phyloP scores from a whole-genome alignment of 1,140 invertebrate genomes.

The Drosophila repleta region DNA sequence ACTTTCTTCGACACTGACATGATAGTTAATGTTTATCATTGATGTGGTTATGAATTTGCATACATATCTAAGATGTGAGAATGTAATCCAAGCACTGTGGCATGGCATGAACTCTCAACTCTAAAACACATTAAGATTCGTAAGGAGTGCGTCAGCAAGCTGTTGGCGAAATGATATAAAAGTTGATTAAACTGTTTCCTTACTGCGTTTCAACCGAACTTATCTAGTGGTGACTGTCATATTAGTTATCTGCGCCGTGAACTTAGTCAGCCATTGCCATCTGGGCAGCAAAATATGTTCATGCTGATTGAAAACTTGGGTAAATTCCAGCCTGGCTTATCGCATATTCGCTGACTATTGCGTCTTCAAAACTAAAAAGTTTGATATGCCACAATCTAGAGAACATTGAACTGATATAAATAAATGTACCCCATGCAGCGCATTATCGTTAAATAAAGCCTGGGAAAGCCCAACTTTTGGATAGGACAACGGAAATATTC shows the following conservation, averaged over 20 bases:
- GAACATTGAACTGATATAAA: neutral
- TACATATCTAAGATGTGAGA: slow-evolving; percentile 19
- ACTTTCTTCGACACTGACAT: slow-evolving; percentile 33
- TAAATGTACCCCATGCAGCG: no score
- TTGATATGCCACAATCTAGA: slow-evolving; percentile 2
- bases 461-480: neutral
- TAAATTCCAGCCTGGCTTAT: slow-evolving; percentile 15
- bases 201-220: neutral
- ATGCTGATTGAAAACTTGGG: slow-evolving; percentile 18
- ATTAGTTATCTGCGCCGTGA: neutral
- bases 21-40: slow-evolving; percentile 43
- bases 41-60: slow-evolving; percentile 35
- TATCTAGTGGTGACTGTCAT: neutral
- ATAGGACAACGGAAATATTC: no score
- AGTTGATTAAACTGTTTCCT: no score
- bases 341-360: neutral
- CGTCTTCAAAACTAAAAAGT: neutral
- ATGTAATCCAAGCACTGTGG: neutral
- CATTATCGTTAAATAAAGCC: neutral
- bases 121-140: neutral
- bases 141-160: no score
- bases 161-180: no score
- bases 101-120: neutral
- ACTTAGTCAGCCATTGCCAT: slow-evolving; percentile 13
- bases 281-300: slow-evolving; percentile 1